These are phyloP conservation scores for Stictocephala bisonia DNA, from an alignment of 2,888 invertebrate genomes.

Conservation along the genomic window DNA sequence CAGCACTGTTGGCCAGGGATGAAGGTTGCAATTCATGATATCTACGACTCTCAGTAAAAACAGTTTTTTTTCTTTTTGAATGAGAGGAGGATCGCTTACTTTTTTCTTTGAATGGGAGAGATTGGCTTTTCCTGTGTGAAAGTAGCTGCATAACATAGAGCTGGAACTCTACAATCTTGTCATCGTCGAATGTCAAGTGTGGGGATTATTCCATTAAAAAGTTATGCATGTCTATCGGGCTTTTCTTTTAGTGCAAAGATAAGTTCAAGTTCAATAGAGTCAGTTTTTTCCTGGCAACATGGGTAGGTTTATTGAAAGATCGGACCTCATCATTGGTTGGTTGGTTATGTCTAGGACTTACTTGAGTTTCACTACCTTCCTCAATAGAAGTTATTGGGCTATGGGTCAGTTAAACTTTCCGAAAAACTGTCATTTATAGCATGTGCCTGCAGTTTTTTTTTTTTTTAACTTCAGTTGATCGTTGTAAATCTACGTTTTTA, in stretches of 20 bases:
- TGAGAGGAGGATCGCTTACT: not conserved
- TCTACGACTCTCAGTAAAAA: not conserved
- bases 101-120: not conserved
- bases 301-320: not conserved
- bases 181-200: not conserved
- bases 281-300: not conserved
- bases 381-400: not conserved
- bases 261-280: not conserved
- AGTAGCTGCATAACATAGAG: not conserved
- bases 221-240: not conserved
- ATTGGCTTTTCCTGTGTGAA: not conserved
- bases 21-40: not conserved
- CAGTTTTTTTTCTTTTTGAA: not conserved
- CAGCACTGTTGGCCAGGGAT: not conserved
- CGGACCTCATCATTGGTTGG: not conserved
- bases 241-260: not conserved
- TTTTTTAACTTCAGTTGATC: not conserved
- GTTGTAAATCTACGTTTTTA: slow-evolving; percentile 11
- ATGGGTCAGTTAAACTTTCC: not conserved
- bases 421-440: not conserved
- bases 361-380: not conserved
- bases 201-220: not conserved
- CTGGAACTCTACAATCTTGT: not conserved
- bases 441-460: not conserved
- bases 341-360: not conserved